Base-by-base conservation (phyloP, 1,140 invertebrate species). In the Branchinecta lindahli region DNA sequence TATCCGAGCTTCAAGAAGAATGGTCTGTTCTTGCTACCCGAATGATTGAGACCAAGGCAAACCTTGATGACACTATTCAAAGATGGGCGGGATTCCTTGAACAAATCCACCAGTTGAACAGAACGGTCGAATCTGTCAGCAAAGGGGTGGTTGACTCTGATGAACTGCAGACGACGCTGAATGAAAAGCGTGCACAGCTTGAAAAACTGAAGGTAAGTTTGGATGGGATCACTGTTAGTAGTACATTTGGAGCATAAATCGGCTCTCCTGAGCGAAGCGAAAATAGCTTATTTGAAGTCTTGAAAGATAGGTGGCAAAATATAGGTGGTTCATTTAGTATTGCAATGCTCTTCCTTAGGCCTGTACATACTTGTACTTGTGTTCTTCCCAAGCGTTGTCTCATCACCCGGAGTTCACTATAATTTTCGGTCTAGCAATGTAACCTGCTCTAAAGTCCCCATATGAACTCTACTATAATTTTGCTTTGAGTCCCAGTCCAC, bases 71-170 rank as follows among this genome's bases (percentile, higher is more conserved):
- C 75, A 90, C 88, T 4, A 88, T 94, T 44, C 89, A 90, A 65
- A 88, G 90, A 80, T 94, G 91, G 91, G 85, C 90, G 71, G 90
- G 89, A 68, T 87, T 94, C 74, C 77, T 93, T 21, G 89, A 94
- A 77, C 88, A 94, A 78, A 89, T 94, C 74, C 88, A 92, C 77
- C 85, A 87, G 61, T 83, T 94, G 8, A 86, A 88, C 69, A 92
- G 92, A 77, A 90, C 86, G 18, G 86, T 92, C 8, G 86, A 88
- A 67, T 87, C 87, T 77, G 82, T 94, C 75, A 85, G 92, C 77
- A 79, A 77, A 18, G 84, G 85, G 69, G 79, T 91, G 10, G 82
- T 85, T 66, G 90, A 93, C 74, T 80, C 91, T 45, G 82, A 84
- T 18, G 85, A 86, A 70, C 87, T 85, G 75, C 88, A 92, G 80